Percentiles rank a stretch among this genome's conserved stretches.
Evolutionary conservation across 2,113 vertebrate genomes (phyloP).

Genomic region (Pardalotus punctatus): DNA sequence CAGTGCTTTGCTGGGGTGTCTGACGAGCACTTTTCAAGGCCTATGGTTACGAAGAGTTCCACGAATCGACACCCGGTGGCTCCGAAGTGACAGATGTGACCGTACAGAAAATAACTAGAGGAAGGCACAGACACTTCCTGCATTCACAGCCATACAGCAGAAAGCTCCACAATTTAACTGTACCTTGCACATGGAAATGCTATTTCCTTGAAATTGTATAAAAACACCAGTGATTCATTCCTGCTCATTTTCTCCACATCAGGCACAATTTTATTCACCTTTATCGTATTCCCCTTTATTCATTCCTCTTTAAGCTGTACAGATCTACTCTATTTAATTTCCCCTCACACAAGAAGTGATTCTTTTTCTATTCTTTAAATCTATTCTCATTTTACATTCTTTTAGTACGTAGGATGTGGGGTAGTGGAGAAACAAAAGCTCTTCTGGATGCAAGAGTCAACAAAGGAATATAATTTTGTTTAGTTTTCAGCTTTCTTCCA

Average conservation of each 20-base stretch:
- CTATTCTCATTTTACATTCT: not conserved
- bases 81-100: not conserved
- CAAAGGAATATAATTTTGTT: not conserved
- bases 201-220: not conserved
- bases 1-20: not conserved
- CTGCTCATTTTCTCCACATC: not conserved
- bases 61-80: not conserved
- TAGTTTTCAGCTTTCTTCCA: not conserved
- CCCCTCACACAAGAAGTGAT: not conserved
- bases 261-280: not conserved
- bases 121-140: not conserved
- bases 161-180: not conserved
- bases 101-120: not conserved
- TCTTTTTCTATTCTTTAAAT: not conserved
- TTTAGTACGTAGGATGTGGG: not conserved
- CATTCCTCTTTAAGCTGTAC: not conserved
- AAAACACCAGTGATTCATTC: not conserved
- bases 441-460: not conserved
- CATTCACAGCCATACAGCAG: not conserved
- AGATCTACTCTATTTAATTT: not conserved
- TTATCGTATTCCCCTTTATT: not conserved
- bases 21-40: not conserved
- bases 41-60: not conserved
- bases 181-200: not conserved
- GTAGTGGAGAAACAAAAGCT: not conserved